phyloP scores from a whole-genome alignment of 2,888 invertebrate species.

The Theodoxus fluviatilis region DNA sequence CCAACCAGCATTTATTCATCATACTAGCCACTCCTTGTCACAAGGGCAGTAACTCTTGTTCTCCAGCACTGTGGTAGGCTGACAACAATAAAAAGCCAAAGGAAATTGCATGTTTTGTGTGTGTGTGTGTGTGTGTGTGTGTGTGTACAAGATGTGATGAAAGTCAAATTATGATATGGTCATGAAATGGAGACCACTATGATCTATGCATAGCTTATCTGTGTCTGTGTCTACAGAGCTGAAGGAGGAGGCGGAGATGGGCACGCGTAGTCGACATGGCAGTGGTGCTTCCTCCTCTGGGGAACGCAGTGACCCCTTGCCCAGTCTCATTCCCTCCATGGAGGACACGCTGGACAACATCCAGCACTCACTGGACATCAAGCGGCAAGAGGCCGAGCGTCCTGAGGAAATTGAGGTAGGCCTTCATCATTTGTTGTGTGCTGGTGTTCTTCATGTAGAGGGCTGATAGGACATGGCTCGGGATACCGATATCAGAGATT shows the following conservation, averaged over 20 bases:
- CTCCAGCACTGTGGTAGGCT: no score
- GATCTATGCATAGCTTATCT: no score
- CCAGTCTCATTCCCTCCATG: conserved; percentile 42
- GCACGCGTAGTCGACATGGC: conserved; percentile 50
- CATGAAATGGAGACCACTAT: no score
- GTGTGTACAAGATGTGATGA: background rate
- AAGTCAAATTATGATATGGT: background rate
- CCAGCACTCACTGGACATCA: conserved; percentile 71
- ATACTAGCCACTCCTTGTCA: no score
- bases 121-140: background rate
- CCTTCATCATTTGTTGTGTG: no score
- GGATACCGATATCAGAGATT: no score
- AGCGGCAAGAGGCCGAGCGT: conserved; percentile 69
- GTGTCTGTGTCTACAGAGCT: conserved; percentile 47
- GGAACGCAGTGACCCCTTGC: conserved; percentile 47
- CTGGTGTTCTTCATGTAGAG: no score
- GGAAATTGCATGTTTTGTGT: no score
- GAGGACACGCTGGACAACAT: conserved; percentile 60
- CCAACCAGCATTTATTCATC: no score
- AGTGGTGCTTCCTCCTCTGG: conserved; percentile 55
- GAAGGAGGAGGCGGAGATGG: conserved; percentile 61
- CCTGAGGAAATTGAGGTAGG: conserved; percentile 74
- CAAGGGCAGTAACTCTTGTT: no score
- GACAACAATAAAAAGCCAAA: no score
- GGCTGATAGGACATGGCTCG: no score